Conservation (phyloP, 2,113 vertebrate species). For the Alligator mississippiensis region DNA sequence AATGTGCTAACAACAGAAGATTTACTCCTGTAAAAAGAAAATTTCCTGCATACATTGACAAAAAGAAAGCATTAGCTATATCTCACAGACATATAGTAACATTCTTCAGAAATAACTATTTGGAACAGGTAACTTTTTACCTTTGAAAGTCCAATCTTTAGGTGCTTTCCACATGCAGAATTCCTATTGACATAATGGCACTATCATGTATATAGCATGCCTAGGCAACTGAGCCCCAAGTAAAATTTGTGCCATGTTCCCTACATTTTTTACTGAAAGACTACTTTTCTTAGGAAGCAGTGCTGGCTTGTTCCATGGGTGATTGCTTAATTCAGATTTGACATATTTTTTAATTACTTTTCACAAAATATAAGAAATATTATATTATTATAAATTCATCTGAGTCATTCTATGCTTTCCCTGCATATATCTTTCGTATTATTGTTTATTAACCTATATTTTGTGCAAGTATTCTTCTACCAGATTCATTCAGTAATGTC, state of each 20-base stretch:
- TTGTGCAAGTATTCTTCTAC: slow-evolving; percentile 45
- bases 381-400: slow-evolving; percentile 22
- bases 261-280: not conserved
- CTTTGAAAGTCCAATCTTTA: not conserved
- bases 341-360: not conserved
- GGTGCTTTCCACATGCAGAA: not conserved
- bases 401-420: not conserved
- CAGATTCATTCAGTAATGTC: slow-evolving; percentile 38
- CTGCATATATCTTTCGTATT: slow-evolving; percentile 1
- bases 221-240: not conserved
- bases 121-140: not conserved
- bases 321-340: not conserved
- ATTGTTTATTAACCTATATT: slow-evolving; percentile 13
- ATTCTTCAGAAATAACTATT: not conserved
- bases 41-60: not conserved
- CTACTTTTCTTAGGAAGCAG: not conserved
- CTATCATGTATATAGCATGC: not conserved
- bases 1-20: not conserved
- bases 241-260: not conserved
- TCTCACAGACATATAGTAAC: not conserved
- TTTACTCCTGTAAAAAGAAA: not conserved
- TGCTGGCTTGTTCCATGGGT: not conserved
- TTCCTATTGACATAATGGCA: not conserved
- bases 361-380: slow-evolving; percentile 15
- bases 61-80: not conserved